Evolutionary conservation across 2,797 vertebrate species (phyloP), one percentile per base, ranked within the genome.

Genomic region (Melopsittacus undulatus): DNA sequence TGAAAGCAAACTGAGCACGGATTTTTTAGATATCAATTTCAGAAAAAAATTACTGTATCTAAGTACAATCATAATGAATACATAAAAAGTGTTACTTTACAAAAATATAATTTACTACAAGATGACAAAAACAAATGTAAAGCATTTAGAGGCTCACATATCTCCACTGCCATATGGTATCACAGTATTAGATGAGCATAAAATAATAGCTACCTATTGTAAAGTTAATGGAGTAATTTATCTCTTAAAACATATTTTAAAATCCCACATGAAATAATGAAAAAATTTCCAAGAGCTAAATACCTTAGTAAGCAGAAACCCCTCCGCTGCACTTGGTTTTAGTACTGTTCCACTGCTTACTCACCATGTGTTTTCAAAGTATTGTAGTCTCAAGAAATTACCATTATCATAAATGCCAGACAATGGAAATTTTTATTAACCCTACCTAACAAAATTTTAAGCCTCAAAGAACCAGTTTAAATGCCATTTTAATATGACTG

Each of bases 181-280:
- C 94, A 75, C 92, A 96, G 96, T 83, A 73, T 89, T 88, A 96
- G 88, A 95, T 90, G 69, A 92, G 79, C 78, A 89, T 86, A 96
- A 96, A 95, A 95, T 96, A 97, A 93, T 94, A 95, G 87, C 89
- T 90, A 96, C 68, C 87, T 93, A 95, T 95, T 95, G 69, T 92
- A 95, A 86, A 94, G 48, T 80, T 96, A 94, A 97, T 94, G 84
- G 94, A 89, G 74, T 91, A 91, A 95, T 94, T 95, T 92, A 73
- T 96, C 95, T 96, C 84, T 62, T 95, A 90, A 95, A 95, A 91
- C 78, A 9, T 84, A 92, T 87, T 95, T 96, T 92, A 48, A 95
- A 94, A 93, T 94, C 92, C 83, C 61, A 63, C 48, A 72, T 66
- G 81, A 96, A 96, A 92, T 63, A 56, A 93, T 54, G 46, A n/a